Conservation (phyloP, 2,888 invertebrate species). For the Stegana nigrithorax region DNA sequence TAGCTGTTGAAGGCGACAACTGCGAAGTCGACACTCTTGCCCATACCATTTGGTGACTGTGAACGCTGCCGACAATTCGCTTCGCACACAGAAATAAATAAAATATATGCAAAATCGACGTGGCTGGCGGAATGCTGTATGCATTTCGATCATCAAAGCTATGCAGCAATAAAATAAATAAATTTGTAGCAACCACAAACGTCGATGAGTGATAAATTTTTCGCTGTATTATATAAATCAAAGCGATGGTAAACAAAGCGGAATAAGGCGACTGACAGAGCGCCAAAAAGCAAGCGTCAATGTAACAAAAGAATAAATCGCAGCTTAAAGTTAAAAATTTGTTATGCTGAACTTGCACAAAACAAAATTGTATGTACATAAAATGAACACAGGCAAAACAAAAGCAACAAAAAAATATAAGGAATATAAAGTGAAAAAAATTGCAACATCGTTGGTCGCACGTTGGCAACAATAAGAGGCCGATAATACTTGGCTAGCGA, state of each 20-base stretch:
- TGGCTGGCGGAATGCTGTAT: no score
- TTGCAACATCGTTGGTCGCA: not conserved
- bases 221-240: not conserved
- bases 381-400: not conserved
- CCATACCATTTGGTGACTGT: no score
- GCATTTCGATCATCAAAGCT: no score
- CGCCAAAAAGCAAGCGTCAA: no score
- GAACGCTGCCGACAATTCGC: no score
- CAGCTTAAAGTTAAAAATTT: not conserved
- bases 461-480: not conserved
- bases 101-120: no score
- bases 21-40: no score
- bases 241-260: not conserved
- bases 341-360: no score
- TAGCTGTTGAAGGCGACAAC: no score
- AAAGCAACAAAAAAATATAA: not conserved
- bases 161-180: constrained; percentile 9
- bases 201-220: constrained; percentile 16
- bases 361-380: no score
- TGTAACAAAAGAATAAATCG: constrained; percentile 1
- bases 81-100: no score
- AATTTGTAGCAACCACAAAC: constrained; percentile 19
- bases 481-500: constrained; percentile 1
- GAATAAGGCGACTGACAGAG: not conserved
- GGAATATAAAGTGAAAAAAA: not conserved